phyloP scores from a whole-genome alignment of 2,888 invertebrate species.

The Folsomia candida region DNA sequence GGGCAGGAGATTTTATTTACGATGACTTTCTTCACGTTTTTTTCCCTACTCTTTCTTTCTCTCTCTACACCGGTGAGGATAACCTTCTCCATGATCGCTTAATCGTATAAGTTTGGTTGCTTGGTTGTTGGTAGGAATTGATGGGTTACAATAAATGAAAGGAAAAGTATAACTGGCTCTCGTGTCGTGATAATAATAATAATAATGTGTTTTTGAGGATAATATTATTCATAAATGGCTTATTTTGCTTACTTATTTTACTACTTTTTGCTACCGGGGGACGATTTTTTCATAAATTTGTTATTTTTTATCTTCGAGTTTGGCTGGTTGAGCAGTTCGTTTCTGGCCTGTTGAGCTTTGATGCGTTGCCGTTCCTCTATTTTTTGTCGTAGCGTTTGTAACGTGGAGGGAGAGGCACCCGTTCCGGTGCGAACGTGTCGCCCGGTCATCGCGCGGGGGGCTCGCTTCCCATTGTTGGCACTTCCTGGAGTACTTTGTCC shows the following conservation, averaged over 20 bases:
- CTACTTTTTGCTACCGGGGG: slow-evolving; percentile 42
- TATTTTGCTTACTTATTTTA: background rate
- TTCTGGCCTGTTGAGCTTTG: slow-evolving; percentile 50
- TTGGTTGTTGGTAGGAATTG: background rate
- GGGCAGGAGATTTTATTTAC: no score
- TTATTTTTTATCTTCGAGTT: slow-evolving; percentile 28
- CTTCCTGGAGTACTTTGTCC: slow-evolving; percentile 44
- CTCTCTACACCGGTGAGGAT: no score
- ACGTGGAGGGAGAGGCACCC: slow-evolving; percentile 55
- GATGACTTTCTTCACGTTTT: no score
- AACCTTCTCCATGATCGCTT: no score
- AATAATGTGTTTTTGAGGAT: background rate
- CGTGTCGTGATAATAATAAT: slow-evolving; percentile 21
- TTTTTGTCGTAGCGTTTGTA: slow-evolving; percentile 55
- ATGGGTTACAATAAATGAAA: slow-evolving; percentile 1
- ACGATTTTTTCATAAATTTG: slow-evolving; percentile 47
- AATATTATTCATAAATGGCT: no score
- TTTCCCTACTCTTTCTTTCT: no score
- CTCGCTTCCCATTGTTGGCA: slow-evolving; percentile 52
- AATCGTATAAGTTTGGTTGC: background rate
- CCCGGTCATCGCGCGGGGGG: slow-evolving; percentile 56
- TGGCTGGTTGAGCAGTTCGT: slow-evolving; percentile 47
- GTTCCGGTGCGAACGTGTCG: slow-evolving; percentile 56
- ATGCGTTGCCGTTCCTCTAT: slow-evolving; percentile 55
- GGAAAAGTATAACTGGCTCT: slow-evolving; percentile 39